Evolutionary conservation across 2,888 invertebrate species (phyloP).

Genomic region (Archaeoteleia sp.): DNA sequence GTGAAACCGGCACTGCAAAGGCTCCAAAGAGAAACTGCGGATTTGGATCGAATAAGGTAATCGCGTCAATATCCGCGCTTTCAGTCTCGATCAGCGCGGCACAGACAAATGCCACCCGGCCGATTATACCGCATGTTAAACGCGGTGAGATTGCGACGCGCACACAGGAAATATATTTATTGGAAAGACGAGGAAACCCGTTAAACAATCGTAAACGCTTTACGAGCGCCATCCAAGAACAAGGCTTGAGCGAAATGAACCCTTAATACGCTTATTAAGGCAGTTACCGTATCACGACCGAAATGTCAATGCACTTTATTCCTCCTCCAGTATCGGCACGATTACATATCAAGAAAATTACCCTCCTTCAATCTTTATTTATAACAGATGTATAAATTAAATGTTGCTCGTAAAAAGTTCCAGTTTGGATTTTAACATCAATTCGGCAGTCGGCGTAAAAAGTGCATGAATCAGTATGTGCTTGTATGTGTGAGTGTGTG

Average conservation of each 20-base stretch:
- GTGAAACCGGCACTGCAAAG: constrained; percentile 30
- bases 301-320: constrained; percentile 5
- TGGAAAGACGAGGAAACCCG: constrained; percentile 24
- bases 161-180: constrained; percentile 31
- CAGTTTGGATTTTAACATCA: no score
- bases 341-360: no score
- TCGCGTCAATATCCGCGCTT: constrained; percentile 31
- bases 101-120: constrained; percentile 27
- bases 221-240: constrained; percentile 28
- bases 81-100: constrained; percentile 18
- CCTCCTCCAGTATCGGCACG: neutral
- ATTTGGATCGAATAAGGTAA: constrained; percentile 30
- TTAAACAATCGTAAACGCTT: constrained; percentile 41
- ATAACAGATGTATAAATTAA: no score
- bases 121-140: constrained; percentile 28
- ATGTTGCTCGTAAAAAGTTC: no score
- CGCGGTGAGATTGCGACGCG: constrained; percentile 26
- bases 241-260: constrained; percentile 17
- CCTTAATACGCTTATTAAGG: constrained; percentile 27
- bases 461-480: no score
- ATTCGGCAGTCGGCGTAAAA: no score
- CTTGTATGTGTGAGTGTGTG: no score
- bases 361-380: no score
- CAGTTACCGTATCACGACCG: constrained; percentile 8
- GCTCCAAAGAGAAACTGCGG: constrained; percentile 15